These are phyloP conservation scores for Elmis aenea DNA, from an alignment of 2,888 invertebrate species.

Conservation along the genomic window DNA sequence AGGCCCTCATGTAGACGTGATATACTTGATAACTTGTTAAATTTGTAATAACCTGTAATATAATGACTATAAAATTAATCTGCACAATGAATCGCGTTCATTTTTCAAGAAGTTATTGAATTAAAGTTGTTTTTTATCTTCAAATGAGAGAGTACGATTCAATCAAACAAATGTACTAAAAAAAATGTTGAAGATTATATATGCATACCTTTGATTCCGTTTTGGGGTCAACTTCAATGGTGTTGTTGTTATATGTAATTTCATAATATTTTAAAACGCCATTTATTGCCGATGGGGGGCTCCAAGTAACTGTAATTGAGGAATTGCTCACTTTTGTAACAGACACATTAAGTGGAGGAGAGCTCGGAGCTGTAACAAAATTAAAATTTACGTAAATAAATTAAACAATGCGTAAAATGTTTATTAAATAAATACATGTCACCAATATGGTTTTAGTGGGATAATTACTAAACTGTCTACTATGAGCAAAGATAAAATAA, in stretches of 20 bases:
- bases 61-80: not conserved
- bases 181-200: no score
- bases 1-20: slow-evolving; percentile 65
- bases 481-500: no score
- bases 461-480: no score
- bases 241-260: slow-evolving; percentile 49
- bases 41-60: slow-evolving; percentile 29
- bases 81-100: no score
- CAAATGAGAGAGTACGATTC: no score
- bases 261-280: slow-evolving; percentile 67
- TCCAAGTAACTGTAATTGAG: slow-evolving; percentile 62
- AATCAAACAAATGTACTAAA: no score
- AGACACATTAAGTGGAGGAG: slow-evolving; percentile 57
- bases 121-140: no score
- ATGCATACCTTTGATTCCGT: not conserved
- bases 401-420: not conserved
- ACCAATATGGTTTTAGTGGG: no score
- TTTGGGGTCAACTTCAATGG: slow-evolving; percentile 9
- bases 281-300: slow-evolving; percentile 65
- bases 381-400: not conserved
- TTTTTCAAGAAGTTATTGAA: no score
- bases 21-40: slow-evolving; percentile 63
- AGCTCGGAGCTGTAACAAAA: slow-evolving; percentile 48
- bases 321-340: slow-evolving; percentile 58
- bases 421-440: no score